phyloP scores from a whole-genome alignment of 2,797 vertebrate genomes.

The Parotocinclus haroldoi region DNA sequence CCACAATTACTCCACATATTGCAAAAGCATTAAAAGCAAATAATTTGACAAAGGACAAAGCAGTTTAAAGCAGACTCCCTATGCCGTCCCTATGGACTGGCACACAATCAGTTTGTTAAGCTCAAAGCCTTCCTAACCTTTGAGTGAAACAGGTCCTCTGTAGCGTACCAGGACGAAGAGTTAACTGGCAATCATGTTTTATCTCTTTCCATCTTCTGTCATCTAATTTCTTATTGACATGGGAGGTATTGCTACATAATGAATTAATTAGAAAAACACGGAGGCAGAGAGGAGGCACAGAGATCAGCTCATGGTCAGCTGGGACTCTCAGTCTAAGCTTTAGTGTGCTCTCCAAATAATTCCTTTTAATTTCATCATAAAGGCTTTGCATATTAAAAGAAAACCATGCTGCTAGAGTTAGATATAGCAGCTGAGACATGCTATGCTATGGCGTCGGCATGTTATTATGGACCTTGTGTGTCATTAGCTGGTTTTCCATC shows the following conservation, averaged over 20 bases:
- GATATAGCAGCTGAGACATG: slow-evolving; percentile 7
- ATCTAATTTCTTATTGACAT: slow-evolving; percentile 39
- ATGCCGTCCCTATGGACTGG: slow-evolving; percentile 38
- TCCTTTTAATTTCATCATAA: slow-evolving; percentile 34
- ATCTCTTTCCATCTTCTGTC: slow-evolving; percentile 41
- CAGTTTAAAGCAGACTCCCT: slow-evolving; percentile 37
- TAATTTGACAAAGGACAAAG: slow-evolving; percentile 13
- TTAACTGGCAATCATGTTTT: slow-evolving; percentile 43
- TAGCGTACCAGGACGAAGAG: slow-evolving; percentile 34
- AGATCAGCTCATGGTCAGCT: slow-evolving; percentile 9
- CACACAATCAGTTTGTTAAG: slow-evolving; percentile 22
- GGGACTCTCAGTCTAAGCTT: slow-evolving; percentile 18
- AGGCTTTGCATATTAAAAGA: slow-evolving; percentile 10
- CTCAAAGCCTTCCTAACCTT: slow-evolving; percentile 52
- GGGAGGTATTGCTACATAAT: slow-evolving; percentile 39
- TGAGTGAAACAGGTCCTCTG: slow-evolving; percentile 26
- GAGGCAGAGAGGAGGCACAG: slow-evolving; percentile 27
- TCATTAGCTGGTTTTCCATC: too few relatives aligned
- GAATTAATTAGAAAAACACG: slow-evolving; percentile 45
- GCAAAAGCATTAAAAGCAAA: slow-evolving; percentile 4
- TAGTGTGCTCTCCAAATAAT: slow-evolving; percentile 18
- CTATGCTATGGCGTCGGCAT: too few relatives aligned
- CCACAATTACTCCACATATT: slow-evolving; percentile 25
- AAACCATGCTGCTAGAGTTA: slow-evolving; percentile 4
- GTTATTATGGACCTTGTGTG: slow-evolving; percentile 5